These are phyloP conservation scores for Crematogaster levior DNA, from an alignment of 2,888 invertebrate species.

Conservation along the genomic window DNA sequence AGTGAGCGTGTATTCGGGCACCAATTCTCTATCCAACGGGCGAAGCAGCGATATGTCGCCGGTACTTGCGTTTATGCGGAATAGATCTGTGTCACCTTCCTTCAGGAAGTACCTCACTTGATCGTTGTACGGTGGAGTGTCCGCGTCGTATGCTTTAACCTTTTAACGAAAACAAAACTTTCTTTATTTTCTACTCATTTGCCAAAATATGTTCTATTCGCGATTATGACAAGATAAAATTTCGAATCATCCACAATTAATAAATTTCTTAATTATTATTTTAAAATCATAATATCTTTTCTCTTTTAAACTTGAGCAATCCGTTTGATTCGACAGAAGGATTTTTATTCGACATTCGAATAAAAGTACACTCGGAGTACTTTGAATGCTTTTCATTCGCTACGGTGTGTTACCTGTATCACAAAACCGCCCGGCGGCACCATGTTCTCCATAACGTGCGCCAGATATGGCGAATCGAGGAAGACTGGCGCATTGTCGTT, in stretches of 20 bases:
- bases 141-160: slow-evolving; percentile 95
- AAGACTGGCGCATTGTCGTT: slow-evolving; percentile 98
- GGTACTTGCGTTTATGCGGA: slow-evolving; percentile 96
- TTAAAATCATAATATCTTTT: background rate
- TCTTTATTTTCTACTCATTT: background rate
- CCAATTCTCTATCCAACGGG: slow-evolving; percentile 94
- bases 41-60: slow-evolving; percentile 95
- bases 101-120: slow-evolving; percentile 97
- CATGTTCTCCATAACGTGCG: slow-evolving; percentile 97
- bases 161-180: slow-evolving; percentile 78
- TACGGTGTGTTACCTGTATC: slow-evolving; percentile 79
- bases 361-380: background rate
- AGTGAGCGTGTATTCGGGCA: slow-evolving; percentile 93
- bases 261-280: background rate
- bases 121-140: slow-evolving; percentile 95
- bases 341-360: background rate
- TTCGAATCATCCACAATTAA: background rate
- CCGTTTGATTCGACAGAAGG: background rate
- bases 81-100: slow-evolving; percentile 96
- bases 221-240: background rate
- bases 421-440: slow-evolving; percentile 92
- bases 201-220: background rate
- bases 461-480: slow-evolving; percentile 97
- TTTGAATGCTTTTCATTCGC: background rate
- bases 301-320: background rate